These are phyloP conservation scores for Onychomys leucogaster DNA, from an alignment of 2,797 vertebrate species.

Conservation along the genomic window DNA sequence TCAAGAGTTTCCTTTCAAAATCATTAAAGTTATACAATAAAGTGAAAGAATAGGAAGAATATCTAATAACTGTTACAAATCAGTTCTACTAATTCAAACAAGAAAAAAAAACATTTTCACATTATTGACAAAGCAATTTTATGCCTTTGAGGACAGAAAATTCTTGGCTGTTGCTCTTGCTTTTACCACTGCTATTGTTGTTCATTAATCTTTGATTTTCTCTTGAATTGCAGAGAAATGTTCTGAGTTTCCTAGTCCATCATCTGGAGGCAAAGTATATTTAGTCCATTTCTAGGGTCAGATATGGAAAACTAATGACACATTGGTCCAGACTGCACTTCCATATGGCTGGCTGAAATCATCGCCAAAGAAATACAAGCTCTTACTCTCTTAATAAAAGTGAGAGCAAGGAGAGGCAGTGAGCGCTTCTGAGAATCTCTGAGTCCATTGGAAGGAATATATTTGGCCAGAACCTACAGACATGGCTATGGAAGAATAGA, in stretches of 20 bases:
- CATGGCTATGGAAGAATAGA: slow-evolving; percentile 1
- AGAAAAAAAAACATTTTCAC: not conserved
- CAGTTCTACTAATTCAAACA: not conserved
- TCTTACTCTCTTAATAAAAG: slow-evolving; percentile 35
- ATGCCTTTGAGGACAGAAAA: slow-evolving; percentile 45
- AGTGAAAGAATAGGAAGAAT: not conserved
- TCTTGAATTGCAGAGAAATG: slow-evolving; percentile 20
- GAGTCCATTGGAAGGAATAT: not conserved
- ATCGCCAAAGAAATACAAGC: slow-evolving; percentile 39
- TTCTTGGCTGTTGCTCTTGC: slow-evolving; percentile 23
- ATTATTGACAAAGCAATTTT: not conserved
- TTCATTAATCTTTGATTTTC: slow-evolving; percentile 57
- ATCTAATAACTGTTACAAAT: slow-evolving; percentile 25
- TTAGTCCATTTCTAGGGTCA: slow-evolving; percentile 47
- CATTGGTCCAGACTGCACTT: slow-evolving; percentile 52
- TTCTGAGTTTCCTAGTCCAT: slow-evolving; percentile 45
- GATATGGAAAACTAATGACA: slow-evolving; percentile 67
- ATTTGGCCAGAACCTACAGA: not conserved
- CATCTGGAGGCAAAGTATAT: slow-evolving; percentile 34
- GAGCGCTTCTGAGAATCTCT: not conserved
- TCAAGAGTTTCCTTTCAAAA: not conserved
- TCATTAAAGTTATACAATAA: not conserved
- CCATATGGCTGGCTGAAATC: slow-evolving; percentile 56
- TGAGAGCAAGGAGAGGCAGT: not conserved
- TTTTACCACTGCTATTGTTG: not conserved